Conservation (phyloP, 2,113 vertebrate species). For the Tyrannus savana region DNA sequence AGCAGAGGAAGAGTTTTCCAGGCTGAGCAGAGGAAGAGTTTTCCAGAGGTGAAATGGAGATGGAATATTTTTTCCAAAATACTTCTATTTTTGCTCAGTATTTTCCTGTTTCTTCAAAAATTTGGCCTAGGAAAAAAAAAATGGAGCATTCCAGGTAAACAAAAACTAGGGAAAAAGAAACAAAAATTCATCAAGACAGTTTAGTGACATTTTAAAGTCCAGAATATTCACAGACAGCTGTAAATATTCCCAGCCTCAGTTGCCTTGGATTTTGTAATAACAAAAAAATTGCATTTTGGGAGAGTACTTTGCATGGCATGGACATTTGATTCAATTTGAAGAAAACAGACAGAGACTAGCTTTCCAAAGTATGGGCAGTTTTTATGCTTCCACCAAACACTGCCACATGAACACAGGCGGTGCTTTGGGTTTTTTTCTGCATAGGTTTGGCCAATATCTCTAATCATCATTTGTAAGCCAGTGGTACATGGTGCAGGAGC, state of each 20-base stretch:
- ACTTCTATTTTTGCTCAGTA: background rate
- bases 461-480: fast-evolving
- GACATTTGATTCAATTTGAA: background rate
- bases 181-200: background rate
- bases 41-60: background rate
- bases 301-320: background rate
- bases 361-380: background rate
- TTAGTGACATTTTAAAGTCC: background rate
- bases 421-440: background rate
- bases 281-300: background rate
- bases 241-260: background rate
- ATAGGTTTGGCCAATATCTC: background rate
- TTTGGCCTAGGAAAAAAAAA: background rate
- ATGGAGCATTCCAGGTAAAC: background rate
- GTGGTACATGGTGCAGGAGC: background rate
- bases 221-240: background rate
- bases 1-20: background rate
- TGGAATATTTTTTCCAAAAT: background rate
- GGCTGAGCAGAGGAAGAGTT: background rate
- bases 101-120: background rate
- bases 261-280: background rate
- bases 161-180: background rate
- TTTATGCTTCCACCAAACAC: background rate
- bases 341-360: background rate
- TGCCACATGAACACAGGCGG: background rate